A percentile compares a stretch with the other conserved stretches of the same genome.
Evolutionary conservation across 2,888 invertebrate species (phyloP).

Genomic region (Acrobasis consociella): DNA sequence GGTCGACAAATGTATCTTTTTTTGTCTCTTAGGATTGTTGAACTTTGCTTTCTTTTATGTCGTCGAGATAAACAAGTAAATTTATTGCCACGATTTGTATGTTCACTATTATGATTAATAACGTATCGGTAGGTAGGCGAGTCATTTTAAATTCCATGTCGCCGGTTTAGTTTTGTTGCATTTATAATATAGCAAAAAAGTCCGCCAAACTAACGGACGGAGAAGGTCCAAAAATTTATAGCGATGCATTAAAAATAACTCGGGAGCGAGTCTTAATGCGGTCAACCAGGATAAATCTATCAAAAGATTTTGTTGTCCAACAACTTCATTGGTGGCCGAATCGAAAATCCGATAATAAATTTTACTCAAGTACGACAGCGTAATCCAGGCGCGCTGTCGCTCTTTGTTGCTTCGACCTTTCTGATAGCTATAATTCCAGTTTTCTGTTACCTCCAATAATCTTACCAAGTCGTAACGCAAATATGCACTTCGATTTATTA

Average conservation of each 20-base stretch:
- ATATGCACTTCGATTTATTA: slow-evolving; percentile 60
- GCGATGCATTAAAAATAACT: slow-evolving; percentile 76
- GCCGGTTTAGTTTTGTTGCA: slow-evolving; percentile 15
- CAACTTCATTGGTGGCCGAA: slow-evolving; percentile 83
- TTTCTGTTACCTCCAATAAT: slow-evolving; percentile 77
- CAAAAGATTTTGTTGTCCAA: slow-evolving; percentile 83
- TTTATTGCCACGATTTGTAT: slow-evolving; percentile 35
- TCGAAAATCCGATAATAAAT: slow-evolving; percentile 83
- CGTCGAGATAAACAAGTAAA: slow-evolving; percentile 50
- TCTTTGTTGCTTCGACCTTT: slow-evolving; percentile 78
- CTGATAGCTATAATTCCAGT: slow-evolving; percentile 71
- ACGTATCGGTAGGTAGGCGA: slow-evolving; percentile 8
- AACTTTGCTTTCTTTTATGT: slow-evolving; percentile 54
- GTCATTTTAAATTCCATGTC: slow-evolving; percentile 15
- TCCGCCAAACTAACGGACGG: slow-evolving; percentile 41
- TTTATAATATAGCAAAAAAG: slow-evolving; percentile 43
- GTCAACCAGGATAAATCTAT: slow-evolving; percentile 82
- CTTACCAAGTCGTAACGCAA: slow-evolving; percentile 64
- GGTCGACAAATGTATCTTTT: slow-evolving; percentile 66
- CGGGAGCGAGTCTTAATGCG: slow-evolving; percentile 75
- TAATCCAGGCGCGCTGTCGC: slow-evolving; percentile 79
- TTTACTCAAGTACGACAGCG: slow-evolving; percentile 81
- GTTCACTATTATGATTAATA: slow-evolving; percentile 25
- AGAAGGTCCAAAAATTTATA: slow-evolving; percentile 69
- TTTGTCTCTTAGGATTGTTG: slow-evolving; percentile 54